Conservation (phyloP, 2,797 vertebrate genomes). For the Esox lucius region DNA sequence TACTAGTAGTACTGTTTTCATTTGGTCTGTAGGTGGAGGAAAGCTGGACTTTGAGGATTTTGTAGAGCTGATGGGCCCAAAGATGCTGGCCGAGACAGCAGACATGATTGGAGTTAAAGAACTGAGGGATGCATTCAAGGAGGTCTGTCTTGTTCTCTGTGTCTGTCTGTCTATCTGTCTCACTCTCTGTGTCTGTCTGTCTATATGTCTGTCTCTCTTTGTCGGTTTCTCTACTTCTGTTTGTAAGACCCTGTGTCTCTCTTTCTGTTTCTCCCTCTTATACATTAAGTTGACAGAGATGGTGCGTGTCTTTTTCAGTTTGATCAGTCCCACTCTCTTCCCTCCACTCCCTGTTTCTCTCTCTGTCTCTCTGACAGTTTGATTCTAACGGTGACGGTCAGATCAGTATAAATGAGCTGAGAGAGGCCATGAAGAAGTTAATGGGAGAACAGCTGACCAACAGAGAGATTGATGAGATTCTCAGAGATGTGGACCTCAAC, state of each 20-base stretch:
- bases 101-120: constrained; percentile 97
- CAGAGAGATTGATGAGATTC: constrained; percentile 90
- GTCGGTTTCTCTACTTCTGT: constrained; percentile 1
- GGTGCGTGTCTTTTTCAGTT: neutral
- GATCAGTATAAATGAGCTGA: constrained; percentile 88
- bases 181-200: neutral
- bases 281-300: neutral
- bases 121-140: constrained; percentile 89
- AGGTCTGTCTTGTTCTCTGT: constrained; percentile 65
- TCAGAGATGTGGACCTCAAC: constrained; percentile 89
- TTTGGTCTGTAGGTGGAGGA: constrained; percentile 72
- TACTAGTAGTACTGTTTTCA: constrained; percentile 4
- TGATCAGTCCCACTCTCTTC: neutral
- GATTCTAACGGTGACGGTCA: constrained; percentile 89
- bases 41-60: constrained; percentile 97
- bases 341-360: neutral
- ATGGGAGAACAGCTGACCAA: constrained; percentile 90
- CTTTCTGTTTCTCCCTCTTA: neutral
- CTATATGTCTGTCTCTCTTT: constrained; percentile 1
- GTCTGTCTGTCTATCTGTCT: neutral
- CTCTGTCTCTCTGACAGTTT: constrained; percentile 72
- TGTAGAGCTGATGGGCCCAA: constrained; percentile 95
- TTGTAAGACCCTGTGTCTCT: neutral
- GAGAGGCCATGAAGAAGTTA: constrained; percentile 91
- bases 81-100: constrained; percentile 92